These are phyloP conservation scores for Drosophila oshimai DNA, from an alignment of 1,140 invertebrate species.

Conservation along the genomic window DNA sequence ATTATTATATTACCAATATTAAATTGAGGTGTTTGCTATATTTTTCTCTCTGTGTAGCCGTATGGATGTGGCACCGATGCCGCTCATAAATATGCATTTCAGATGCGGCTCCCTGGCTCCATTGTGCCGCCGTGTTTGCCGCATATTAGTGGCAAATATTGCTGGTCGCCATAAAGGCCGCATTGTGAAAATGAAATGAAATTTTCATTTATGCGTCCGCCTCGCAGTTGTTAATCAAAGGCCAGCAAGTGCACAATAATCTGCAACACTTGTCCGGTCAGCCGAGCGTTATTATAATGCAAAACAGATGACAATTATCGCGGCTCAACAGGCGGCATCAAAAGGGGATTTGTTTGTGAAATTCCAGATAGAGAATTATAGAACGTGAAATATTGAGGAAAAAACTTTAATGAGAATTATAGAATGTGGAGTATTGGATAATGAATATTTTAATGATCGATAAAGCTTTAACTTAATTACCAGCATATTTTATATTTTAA, in stretches of 20 bases:
- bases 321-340: conserved; percentile 16
- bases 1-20: too few relatives aligned
- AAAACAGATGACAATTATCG: conserved; percentile 52
- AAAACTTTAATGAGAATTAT: not conserved
- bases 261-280: conserved; percentile 26
- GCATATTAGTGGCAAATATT: conserved; percentile 78
- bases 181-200: conserved; percentile 57
- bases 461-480: too few relatives aligned
- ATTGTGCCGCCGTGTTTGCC: conserved; percentile 39
- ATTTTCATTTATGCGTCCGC: conserved; percentile 51
- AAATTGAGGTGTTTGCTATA: too few relatives aligned
- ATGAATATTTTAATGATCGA: too few relatives aligned
- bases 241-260: conserved; percentile 31
- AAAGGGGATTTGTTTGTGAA: not conserved
- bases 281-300: conserved; percentile 41
- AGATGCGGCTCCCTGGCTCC: conserved; percentile 45
- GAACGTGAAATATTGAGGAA: not conserved
- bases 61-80: conserved; percentile 7
- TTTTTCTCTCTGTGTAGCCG: too few relatives aligned
- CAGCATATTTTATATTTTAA: too few relatives aligned
- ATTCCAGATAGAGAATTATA: not conserved
- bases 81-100: conserved; percentile 74
- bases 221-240: conserved; percentile 18
- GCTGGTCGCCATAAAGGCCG: conserved; percentile 44
- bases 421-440: too few relatives aligned